Conservation (phyloP, 2,113 vertebrate genomes). For the human (Homo sapiens) region DNA sequence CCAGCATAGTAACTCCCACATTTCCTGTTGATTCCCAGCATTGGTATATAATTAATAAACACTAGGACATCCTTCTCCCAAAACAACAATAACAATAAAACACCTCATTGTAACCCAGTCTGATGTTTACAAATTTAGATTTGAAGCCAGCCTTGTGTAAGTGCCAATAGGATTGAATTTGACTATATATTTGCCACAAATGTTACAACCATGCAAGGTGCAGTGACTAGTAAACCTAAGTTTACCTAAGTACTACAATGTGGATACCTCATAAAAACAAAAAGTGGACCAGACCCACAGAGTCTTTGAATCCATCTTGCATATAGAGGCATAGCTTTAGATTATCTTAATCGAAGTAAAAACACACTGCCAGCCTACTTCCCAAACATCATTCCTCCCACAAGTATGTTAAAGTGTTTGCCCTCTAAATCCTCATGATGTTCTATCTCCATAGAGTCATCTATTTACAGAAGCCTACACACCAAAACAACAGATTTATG, state of each 20-base stretch:
- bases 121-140: neutral
- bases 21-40: neutral
- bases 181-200: neutral
- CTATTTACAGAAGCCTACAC: slow-evolving; percentile 17
- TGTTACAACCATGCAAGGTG: neutral
- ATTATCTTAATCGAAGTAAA: neutral
- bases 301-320: neutral
- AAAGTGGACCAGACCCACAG: neutral
- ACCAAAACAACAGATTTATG: slow-evolving; percentile 27
- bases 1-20: too few relatives aligned
- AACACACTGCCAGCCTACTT: neutral
- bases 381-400: neutral
- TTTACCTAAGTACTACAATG: neutral
- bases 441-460: neutral
- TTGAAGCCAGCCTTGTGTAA: neutral
- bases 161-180: neutral
- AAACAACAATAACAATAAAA: neutral
- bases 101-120: neutral
- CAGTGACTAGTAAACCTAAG: neutral
- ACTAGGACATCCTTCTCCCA: neutral
- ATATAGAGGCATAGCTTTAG: neutral
- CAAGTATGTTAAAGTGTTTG: neutral
- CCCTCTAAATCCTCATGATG: neutral
- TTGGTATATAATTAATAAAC: neutral
- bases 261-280: neutral